Conservation (phyloP, 1,140 invertebrate species). For the Cotesia chilonis region DNA sequence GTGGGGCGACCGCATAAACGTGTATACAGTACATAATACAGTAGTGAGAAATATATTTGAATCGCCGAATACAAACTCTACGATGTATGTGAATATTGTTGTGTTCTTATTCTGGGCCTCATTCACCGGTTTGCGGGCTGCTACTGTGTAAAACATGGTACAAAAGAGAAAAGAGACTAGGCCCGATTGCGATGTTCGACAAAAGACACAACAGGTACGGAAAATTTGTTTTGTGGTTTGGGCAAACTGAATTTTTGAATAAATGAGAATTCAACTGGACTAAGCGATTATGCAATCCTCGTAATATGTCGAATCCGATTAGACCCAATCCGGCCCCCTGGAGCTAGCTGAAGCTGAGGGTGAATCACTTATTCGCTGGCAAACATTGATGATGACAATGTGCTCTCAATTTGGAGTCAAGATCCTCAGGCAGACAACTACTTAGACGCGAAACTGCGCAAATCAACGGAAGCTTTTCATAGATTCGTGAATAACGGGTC, state of each 20-base stretch:
- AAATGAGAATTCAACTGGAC: slow-evolving; percentile 35
- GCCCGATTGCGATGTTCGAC: no score
- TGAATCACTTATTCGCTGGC: slow-evolving; percentile 47
- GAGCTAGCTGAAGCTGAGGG: slow-evolving; percentile 37
- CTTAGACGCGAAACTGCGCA: background rate
- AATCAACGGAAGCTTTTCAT: no score
- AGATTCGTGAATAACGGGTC: no score
- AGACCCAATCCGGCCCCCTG: slow-evolving; percentile 40
- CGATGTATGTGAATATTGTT: slow-evolving; percentile 17
- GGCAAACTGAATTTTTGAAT: slow-evolving; percentile 36
- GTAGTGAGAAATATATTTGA: slow-evolving; percentile 33
- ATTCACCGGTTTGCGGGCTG: no score
- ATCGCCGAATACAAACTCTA: slow-evolving; percentile 30
- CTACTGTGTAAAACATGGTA: no score
- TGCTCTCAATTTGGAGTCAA: slow-evolving; percentile 51
- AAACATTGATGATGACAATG: slow-evolving; percentile 41
- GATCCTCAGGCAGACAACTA: slow-evolving; percentile 39
- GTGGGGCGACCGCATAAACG: slow-evolving; percentile 35
- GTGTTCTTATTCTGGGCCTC: no score
- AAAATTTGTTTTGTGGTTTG: no score
- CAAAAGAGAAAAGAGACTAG: no score
- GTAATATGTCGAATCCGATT: slow-evolving; percentile 53
- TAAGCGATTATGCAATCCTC: slow-evolving; percentile 50
- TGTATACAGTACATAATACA: slow-evolving; percentile 20
- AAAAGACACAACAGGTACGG: no score